Evolutionary conservation across 2,113 vertebrate genomes (phyloP).

Genomic region (Microtus ochrogaster): DNA sequence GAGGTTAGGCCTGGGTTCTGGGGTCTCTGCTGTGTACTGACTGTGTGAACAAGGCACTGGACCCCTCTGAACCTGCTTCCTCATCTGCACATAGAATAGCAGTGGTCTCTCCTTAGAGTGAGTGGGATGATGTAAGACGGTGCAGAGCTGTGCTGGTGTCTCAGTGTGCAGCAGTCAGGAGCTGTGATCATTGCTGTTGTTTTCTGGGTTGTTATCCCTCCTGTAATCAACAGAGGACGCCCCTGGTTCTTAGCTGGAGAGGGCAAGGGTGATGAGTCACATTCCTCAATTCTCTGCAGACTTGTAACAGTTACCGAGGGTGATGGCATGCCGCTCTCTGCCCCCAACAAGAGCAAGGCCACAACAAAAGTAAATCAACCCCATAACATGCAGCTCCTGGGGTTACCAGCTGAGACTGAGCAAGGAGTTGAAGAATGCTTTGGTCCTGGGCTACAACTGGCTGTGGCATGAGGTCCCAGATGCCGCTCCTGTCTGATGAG

Average conservation of each 20-base stretch:
- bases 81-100: background rate
- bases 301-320: slow-evolving; percentile 67
- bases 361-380: slow-evolving; percentile 59
- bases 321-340: slow-evolving; percentile 64
- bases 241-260: slow-evolving; percentile 54
- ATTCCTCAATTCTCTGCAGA: slow-evolving; percentile 50
- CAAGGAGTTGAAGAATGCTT: background rate
- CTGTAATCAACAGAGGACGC: slow-evolving; percentile 3
- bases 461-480: background rate
- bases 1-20: background rate
- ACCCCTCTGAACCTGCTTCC: background rate
- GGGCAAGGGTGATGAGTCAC: slow-evolving; percentile 64
- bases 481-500: slow-evolving; percentile 83
- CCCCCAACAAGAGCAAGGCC: slow-evolving; percentile 61
- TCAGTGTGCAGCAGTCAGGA: background rate
- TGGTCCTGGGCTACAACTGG: background rate
- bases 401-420: background rate
- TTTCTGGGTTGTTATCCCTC: background rate
- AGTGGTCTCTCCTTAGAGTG: background rate
- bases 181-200: background rate
- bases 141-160: background rate
- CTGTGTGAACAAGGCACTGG: background rate
- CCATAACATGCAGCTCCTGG: background rate
- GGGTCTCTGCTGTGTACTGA: background rate
- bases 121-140: background rate